Percentiles rank a stretch among this genome's conserved stretches.
phyloP scores from a whole-genome alignment of 2,888 invertebrate genomes.

The Drosophila nr. perissopoda region DNA sequence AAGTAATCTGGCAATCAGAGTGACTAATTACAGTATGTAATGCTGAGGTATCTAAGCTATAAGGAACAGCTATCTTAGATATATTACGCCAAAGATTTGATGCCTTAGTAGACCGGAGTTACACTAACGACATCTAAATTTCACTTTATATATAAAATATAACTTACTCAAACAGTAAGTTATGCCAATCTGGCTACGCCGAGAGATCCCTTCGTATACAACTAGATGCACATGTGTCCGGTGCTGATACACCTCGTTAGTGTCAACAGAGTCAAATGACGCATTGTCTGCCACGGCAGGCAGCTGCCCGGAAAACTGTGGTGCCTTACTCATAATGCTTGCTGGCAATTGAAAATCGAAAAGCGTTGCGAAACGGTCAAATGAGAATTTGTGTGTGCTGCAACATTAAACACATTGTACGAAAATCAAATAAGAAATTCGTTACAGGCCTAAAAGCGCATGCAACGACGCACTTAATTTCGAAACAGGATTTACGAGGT shows the following conservation, averaged over 20 bases:
- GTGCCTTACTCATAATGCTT: constrained; percentile 10
- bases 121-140: no score
- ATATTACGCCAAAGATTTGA: no score
- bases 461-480: constrained; percentile 64
- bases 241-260: constrained; percentile 38
- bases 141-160: no score
- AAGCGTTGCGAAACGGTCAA: constrained; percentile 69
- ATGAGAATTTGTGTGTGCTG: constrained; percentile 65
- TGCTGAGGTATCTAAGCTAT: no score
- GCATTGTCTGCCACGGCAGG: constrained; percentile 46
- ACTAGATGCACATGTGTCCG: constrained; percentile 12
- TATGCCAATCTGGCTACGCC: not conserved
- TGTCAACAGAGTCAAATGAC: constrained; percentile 15
- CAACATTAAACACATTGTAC: constrained; percentile 77
- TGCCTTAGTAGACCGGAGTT: no score
- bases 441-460: constrained; percentile 59
- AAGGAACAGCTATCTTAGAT: no score
- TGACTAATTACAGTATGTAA: no score
- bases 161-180: not conserved
- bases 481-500: constrained; percentile 81
- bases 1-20: no score
- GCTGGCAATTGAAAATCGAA: constrained; percentile 67
- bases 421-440: constrained; percentile 80
- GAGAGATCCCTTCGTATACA: not conserved
- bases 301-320: constrained; percentile 9